These are phyloP conservation scores for Lipophrys pholis DNA, from an alignment of 2,113 vertebrate genomes.

Conservation along the genomic window DNA sequence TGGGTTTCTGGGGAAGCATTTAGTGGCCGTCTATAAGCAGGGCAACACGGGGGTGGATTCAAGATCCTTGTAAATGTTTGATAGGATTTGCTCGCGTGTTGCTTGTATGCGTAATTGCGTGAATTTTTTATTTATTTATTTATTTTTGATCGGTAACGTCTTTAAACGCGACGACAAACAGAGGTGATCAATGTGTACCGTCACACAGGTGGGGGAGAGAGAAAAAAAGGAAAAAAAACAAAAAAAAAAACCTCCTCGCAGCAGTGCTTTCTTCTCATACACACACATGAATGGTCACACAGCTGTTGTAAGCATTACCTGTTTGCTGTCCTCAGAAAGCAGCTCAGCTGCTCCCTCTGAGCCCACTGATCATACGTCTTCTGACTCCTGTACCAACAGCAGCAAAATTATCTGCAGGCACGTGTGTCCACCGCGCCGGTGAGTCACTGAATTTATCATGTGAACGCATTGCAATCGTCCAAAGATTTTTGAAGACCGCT, in stretches of 20 bases:
- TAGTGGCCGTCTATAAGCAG: conserved; percentile 12
- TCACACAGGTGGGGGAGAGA: too few species aligned
- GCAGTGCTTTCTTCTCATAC: conserved; percentile 16
- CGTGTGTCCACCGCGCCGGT: neutral
- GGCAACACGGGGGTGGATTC: neutral
- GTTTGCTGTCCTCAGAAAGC: conserved; percentile 62
- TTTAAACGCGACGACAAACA: neutral
- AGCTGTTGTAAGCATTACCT: conserved; percentile 78
- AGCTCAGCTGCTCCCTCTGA: conserved; percentile 55
- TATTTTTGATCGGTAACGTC: neutral
- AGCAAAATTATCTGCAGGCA: conserved; percentile 45
- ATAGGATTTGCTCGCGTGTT: neutral
- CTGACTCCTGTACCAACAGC: conserved; percentile 40
- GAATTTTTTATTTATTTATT: neutral
- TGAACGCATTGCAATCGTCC: neutral
- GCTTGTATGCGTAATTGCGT: neutral
- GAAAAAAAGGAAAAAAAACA: too few species aligned
- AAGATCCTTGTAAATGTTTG: conserved; percentile 8
- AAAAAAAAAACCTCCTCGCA: neutral
- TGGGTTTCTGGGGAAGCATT: conserved; percentile 73
- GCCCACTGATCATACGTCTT: conserved; percentile 48
- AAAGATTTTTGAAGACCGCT: neutral
- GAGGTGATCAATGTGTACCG: neutral
- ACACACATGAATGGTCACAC: conserved; percentile 22
- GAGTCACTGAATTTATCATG: neutral